Evolutionary conservation across 2,113 vertebrate genomes (phyloP), one percentile per base, ranked within the genome.

Genomic region (Morone saxatilis): DNA sequence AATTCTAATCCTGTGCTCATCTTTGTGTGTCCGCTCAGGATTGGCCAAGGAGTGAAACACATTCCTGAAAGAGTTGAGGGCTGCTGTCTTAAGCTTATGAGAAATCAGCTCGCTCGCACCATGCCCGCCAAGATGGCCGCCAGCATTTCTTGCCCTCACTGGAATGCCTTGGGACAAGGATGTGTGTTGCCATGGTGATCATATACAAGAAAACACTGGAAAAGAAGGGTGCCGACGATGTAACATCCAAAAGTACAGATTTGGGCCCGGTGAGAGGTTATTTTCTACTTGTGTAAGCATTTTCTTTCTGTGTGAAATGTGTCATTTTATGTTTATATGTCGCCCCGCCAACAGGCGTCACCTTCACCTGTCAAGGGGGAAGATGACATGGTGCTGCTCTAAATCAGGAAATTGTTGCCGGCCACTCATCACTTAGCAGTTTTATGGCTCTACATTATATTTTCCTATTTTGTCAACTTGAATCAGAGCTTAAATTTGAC

Each of bases 181-280:
- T 94, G 93, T 94, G 89, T 56, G 81, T 94, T 93, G 96, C 93
- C 95, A 97, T 97, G 97, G 96, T 98, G 94, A 97, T 97, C 94
- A 96, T 97, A 95, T 96, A 95, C 93, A 95, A 96, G 93, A 97
- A 96, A 96, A 95, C 94, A 93, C 94, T 96, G 96, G 95, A 96
- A 91, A 96, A 96, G 94, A 95, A 97, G 95, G 92, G 89, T 67
- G 95, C 92, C 47, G 96, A 96, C 88, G 96, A 97, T 77, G 70
- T 96, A 95, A 94, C 92, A 80, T 83, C 95, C 91, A 94, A 91
- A 92, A 89, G 73, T 61, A 85, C 89, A 50, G 76, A 89, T 87
- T 94, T 96, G 91, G 95, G 95, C 91, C 93, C 89, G 96, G 97
- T 98, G 90, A 97, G 96, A 78, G 4, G 17, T 76, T 73, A 20